These are phyloP conservation scores for Agrotis ipsilon DNA, from an alignment of 2,888 invertebrate species.

Conservation along the genomic window DNA sequence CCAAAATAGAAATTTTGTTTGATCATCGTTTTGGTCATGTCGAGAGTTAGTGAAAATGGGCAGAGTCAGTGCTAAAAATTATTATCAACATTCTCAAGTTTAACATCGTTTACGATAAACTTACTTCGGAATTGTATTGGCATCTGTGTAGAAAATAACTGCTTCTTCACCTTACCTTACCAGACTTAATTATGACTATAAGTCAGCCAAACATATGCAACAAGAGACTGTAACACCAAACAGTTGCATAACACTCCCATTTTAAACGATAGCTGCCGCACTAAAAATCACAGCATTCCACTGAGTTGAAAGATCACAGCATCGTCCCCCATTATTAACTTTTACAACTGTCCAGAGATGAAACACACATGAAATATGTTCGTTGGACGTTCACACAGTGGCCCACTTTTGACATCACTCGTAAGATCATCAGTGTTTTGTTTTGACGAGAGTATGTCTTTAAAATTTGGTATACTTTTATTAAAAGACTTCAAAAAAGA, in stretches of 20 bases:
- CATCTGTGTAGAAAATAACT: too few species aligned
- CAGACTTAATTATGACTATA: not conserved
- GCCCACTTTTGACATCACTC: constrained; percentile 13
- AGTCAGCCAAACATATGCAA: not conserved
- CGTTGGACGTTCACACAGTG: not conserved
- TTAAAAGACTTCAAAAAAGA: too few species aligned
- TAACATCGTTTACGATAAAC: too few species aligned
- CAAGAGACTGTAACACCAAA: not conserved
- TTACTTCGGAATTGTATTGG: too few species aligned
- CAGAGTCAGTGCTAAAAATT: too few species aligned
- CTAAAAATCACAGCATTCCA: constrained; percentile 17
- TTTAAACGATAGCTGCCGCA: not conserved
- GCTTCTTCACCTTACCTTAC: not conserved
- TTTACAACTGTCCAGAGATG: constrained; percentile 31
- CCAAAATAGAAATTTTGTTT: too few species aligned
- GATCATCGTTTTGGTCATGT: too few species aligned
- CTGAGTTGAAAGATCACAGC: constrained; percentile 32
- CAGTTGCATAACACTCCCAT: not conserved
- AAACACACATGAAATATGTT: constrained; percentile 24
- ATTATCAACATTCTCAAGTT: too few species aligned
- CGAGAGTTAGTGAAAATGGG: too few species aligned
- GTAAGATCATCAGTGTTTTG: constrained; percentile 6
- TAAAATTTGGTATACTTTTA: too few species aligned
- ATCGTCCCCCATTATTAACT: not conserved
- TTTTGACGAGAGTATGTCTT: not conserved